Evolutionary conservation across 1,140 invertebrate species (phyloP).

Genomic region (Bombus breviceps): DNA sequence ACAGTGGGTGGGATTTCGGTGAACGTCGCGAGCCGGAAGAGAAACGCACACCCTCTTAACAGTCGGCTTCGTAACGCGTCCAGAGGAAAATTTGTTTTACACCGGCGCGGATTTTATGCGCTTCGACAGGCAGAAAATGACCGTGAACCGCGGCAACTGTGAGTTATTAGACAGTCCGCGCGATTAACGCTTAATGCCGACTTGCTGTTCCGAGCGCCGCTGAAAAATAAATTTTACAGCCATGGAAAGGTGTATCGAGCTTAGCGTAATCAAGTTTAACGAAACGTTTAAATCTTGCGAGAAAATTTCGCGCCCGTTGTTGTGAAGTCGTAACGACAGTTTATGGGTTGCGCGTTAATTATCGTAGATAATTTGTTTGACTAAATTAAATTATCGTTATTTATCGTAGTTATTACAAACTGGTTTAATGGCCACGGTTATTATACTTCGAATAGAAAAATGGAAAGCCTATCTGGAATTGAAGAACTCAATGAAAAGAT

Average conservation of each 20-base stretch:
- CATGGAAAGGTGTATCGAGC: background rate
- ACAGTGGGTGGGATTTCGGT: conserved; percentile 46
- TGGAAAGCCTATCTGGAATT: background rate
- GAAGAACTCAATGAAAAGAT: background rate
- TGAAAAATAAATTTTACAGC: conserved; percentile 19
- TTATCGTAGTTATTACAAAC: background rate
- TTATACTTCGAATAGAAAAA: background rate
- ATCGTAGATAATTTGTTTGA: background rate
- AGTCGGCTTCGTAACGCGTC: conserved; percentile 1
- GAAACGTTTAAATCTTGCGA: background rate
- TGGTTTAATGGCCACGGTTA: background rate
- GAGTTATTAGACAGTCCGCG: conserved; percentile 6
- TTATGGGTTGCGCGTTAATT: conserved; percentile 15
- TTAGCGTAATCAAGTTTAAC: background rate
- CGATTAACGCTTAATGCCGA: background rate
- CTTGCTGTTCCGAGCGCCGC: background rate
- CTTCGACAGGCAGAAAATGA: conserved; percentile 9
- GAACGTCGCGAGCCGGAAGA: conserved; percentile 14
- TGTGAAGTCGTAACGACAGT: background rate
- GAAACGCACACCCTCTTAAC: background rate
- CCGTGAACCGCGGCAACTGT: background rate
- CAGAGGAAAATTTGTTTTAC: conserved; percentile 29
- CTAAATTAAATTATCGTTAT: background rate
- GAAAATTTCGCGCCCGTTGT: background rate
- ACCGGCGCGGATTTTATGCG: conserved; percentile 6